A percentile compares a stretch with the other conserved stretches of the same genome.
Conservation (phyloP, 23 tunicate genomes). For the Botrylloides violaceus region DNA sequence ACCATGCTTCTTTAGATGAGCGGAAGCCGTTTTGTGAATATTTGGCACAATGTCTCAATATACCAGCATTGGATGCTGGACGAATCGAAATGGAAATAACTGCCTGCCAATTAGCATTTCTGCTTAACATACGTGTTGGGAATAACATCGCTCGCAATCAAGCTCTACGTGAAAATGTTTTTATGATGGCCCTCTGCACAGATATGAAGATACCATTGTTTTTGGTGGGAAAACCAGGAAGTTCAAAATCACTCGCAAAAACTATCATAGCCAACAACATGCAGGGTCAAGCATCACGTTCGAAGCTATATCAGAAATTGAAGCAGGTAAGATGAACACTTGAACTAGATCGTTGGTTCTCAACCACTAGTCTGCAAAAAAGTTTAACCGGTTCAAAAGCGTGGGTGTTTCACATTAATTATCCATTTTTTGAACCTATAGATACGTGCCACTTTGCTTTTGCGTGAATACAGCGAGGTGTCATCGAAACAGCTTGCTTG, state of each 20-base stretch:
- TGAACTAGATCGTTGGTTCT: too few relatives aligned
- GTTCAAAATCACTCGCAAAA: conserved; percentile 61
- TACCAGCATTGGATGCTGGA: conserved; percentile 3
- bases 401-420: too few relatives aligned
- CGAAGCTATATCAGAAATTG: conserved; percentile 22
- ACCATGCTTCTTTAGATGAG: conserved; percentile 2
- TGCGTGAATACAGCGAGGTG: too few relatives aligned
- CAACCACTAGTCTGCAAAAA: too few relatives aligned
- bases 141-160: conserved; percentile 42
- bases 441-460: too few relatives aligned
- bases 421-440: too few relatives aligned
- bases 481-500: too few relatives aligned
- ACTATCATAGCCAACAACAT: conserved; percentile 44
- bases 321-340: conserved; percentile 24
- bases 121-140: conserved; percentile 20
- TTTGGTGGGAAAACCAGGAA: conserved; percentile 56
- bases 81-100: conserved; percentile 24
- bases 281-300: conserved; percentile 40
- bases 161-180: conserved; percentile 53
- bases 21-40: neutral
- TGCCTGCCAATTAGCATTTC: conserved; percentile 40
- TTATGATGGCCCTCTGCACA: conserved; percentile 50
- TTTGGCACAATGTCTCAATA: neutral
- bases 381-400: too few relatives aligned
- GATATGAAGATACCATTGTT: conserved; percentile 61